A percentile compares a stretch with the other conserved stretches of the same genome.
Evolutionary conservation across 2,888 invertebrate genomes (phyloP).

Genomic region (Eilema caniola): DNA sequence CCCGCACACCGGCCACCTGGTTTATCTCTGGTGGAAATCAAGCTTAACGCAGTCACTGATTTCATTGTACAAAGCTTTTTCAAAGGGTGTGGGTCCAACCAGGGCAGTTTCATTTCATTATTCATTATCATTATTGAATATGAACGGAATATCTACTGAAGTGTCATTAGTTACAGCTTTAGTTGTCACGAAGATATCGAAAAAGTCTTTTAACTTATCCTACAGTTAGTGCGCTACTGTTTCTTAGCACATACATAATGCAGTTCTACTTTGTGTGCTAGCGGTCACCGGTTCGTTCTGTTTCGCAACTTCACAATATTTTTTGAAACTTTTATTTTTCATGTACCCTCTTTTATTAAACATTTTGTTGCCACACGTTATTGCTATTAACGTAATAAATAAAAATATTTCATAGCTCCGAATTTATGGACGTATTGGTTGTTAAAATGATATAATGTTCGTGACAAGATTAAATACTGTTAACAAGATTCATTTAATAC

Average conservation of each 20-base stretch:
- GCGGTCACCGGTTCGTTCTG: neutral
- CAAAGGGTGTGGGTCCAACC: neutral
- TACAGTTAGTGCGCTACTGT: neutral
- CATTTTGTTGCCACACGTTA: neutral
- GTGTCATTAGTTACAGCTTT: neutral
- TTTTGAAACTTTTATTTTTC: neutral
- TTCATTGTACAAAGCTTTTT: neutral
- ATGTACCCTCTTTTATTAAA: neutral
- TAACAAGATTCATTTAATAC: constrained; percentile 47
- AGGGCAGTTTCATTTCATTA: neutral
- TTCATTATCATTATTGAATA: neutral
- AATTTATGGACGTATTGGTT: constrained; percentile 13
- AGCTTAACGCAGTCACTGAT: neutral
- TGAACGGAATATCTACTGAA: neutral
- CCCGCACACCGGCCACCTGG: neutral
- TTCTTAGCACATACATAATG: neutral
- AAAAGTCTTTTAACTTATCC: neutral
- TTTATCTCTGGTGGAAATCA: neutral
- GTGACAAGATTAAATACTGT: constrained; percentile 35
- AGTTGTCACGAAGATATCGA: neutral
- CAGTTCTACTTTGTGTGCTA: neutral
- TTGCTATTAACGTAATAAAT: neutral
- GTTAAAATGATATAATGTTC: constrained; percentile 38
- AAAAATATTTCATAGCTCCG: constrained; percentile 1
- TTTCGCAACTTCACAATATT: neutral